A percentile compares a stretch with the other conserved stretches of the same genome.
phyloP scores from a whole-genome alignment of 2,888 invertebrate genomes.

The Chaitophorus viminalis region DNA sequence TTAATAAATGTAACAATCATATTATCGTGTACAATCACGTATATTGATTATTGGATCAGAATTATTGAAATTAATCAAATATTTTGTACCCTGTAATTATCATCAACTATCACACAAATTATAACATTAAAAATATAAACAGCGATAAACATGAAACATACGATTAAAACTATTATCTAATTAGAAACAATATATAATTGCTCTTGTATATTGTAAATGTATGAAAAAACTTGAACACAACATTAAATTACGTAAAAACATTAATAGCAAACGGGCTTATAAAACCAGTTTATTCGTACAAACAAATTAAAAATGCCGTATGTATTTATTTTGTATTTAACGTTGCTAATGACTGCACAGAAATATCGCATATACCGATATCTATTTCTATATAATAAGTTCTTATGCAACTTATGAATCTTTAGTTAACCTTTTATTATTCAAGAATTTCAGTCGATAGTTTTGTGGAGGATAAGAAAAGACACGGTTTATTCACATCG shows the following conservation, averaged over 20 bases:
- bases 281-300: background rate
- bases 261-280: background rate
- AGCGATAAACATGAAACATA: background rate
- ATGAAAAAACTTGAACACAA: background rate
- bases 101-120: too few species aligned
- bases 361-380: background rate
- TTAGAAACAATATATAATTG: background rate
- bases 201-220: background rate
- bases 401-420: background rate
- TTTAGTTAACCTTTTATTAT: background rate
- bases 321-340: background rate
- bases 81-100: background rate
- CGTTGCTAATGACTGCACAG: background rate
- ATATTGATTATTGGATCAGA: background rate
- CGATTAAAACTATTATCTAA: background rate
- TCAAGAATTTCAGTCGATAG: background rate
- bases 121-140: background rate
- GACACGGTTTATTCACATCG: background rate
- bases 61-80: background rate
- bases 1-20: background rate
- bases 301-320: background rate
- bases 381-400: background rate
- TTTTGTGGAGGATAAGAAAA: background rate
- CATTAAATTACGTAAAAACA: constrained; percentile 24
- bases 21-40: background rate